A percentile compares a stretch with the other conserved stretches of the same genome.
These are phyloP conservation scores for Chelon auratus DNA, from an alignment of 2,797 vertebrate species.

Conservation along the genomic window DNA sequence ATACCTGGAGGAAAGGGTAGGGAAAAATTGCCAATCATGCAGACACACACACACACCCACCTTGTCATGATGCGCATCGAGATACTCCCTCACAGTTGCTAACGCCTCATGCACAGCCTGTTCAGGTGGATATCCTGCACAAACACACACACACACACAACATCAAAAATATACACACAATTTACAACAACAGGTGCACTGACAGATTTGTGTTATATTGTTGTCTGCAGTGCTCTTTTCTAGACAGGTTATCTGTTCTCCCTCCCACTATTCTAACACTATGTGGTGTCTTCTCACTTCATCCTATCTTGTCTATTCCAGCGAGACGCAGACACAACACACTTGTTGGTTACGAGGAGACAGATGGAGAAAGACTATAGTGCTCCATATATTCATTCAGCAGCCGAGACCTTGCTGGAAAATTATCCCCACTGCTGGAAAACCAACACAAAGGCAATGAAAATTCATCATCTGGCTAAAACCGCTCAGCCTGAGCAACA, in stretches of 20 bases:
- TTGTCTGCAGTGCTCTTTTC: constrained; percentile 13
- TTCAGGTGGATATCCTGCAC: constrained; percentile 89
- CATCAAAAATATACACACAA: constrained; percentile 51
- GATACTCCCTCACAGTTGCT: constrained; percentile 86
- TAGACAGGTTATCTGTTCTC: constrained; percentile 41
- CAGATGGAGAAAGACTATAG: constrained; percentile 48
- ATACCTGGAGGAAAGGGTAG: constrained; percentile 73
- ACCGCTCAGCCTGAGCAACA: constrained; percentile 50
- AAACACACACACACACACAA: constrained; percentile 54
- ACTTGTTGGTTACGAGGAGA: constrained; percentile 61
- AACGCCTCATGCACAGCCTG: constrained; percentile 88
- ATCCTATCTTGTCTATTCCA: constrained; percentile 23
- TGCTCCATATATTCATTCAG: constrained; percentile 34
- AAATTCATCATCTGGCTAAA: constrained; percentile 48
- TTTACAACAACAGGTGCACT: constrained; percentile 54
- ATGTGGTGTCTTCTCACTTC: constrained; percentile 45
- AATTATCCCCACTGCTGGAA: constrained; percentile 49
- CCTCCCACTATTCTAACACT: constrained; percentile 35
- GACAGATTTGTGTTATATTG: constrained; percentile 48
- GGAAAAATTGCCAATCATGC: constrained; percentile 66
- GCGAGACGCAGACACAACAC: constrained; percentile 45
- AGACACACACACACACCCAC: constrained; percentile 74
- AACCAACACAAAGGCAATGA: constrained; percentile 31
- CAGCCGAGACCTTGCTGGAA: constrained; percentile 39
- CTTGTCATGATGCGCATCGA: constrained; percentile 89